Evolutionary conservation across 2,113 vertebrate species (phyloP), one percentile per base, ranked within the genome.

Genomic region (Castor canadensis): DNA sequence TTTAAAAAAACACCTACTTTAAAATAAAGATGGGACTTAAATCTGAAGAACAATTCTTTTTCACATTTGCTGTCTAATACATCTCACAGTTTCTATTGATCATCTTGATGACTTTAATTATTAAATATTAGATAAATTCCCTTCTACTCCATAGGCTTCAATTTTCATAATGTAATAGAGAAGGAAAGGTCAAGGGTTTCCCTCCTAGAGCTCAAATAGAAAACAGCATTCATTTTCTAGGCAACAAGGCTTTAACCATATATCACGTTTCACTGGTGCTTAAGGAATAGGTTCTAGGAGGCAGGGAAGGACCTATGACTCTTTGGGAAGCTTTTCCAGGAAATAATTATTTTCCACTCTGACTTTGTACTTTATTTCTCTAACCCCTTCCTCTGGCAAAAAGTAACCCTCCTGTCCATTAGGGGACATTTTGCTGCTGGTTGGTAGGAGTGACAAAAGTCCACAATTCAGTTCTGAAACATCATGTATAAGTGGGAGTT

Each of bases 101-200:
- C 94, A 94, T 80, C 52, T 62, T 88, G 73, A 90, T 87, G 40
- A 90, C 38, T 95, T 91, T 97, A 89, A 97, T 95, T 95, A 96
- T 95, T 93, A 94, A 95, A 85, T 83, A 67, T 80, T 77, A 95
- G 94, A 91, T 94, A 92, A 96, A 95, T 85, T 62, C 15, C 43
- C 26, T 28, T 79, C 45, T 95, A 93, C 62, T 90, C 67, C 58
- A 91, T 92, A 96, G 89, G 52, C 52, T 96, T 95, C 79, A 73
- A 93, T 94, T 96, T 97, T 87, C 56, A 91, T 80, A 80, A 92
- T 95, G 69, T 87, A 93, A 95, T 71, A 49, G 2, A 80, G 60
- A 62, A 88, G 81, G 66, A 88, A 96, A 95, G 86, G 92, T 64
- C 86, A 95, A 95, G 45, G 45, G 26, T 66, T 93, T 7, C 15